These are phyloP conservation scores for Sinotaia quadrata DNA, from an alignment of 2,888 invertebrate species.

Conservation along the genomic window DNA sequence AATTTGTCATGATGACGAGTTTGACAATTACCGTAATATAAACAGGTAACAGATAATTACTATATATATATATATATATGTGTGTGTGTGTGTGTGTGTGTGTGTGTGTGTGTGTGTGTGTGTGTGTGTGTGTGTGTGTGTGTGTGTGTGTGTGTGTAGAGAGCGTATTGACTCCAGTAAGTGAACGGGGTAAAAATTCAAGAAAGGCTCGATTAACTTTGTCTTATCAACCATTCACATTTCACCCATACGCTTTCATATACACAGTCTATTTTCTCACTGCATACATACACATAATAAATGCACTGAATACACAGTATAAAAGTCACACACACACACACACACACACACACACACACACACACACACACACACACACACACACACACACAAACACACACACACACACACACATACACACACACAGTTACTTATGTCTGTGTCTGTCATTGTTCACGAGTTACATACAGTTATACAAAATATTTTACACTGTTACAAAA, in stretches of 20 bases:
- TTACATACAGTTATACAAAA: no score
- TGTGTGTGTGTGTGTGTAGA: background rate
- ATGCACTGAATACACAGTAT: background rate
- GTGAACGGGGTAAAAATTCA: no score
- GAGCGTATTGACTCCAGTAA: background rate
- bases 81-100: constrained; percentile 14
- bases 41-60: background rate
- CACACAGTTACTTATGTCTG: background rate
- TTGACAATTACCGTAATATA: no score
- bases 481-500: no score
- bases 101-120: constrained; percentile 2
- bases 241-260: no score
- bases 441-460: background rate
- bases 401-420: background rate
- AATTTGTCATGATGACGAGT: no score
- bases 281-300: no score
- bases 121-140: constrained; percentile 15
- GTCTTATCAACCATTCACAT: no score
- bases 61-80: background rate
- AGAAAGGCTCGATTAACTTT: no score
- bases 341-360: constrained; percentile 9
- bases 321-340: background rate
- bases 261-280: no score
- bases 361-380: background rate
- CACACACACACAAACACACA: background rate